A percentile compares a stretch with the other conserved stretches of the same genome.
These are phyloP conservation scores for Tursiops truncatus DNA, from an alignment of 2,113 vertebrate genomes.

Conservation along the genomic window DNA sequence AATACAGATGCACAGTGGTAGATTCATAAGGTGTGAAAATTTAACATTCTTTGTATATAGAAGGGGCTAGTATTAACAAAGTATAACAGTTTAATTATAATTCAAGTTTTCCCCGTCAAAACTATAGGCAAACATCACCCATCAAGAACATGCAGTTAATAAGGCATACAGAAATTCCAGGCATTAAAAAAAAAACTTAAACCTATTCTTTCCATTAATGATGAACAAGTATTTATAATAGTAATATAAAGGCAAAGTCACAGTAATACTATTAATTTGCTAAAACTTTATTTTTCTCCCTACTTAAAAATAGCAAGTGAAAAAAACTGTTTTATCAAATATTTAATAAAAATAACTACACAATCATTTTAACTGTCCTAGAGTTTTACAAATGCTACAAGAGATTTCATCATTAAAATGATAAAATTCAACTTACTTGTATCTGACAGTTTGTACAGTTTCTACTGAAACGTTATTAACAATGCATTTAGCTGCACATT, in stretches of 20 bases:
- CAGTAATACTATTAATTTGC: background rate
- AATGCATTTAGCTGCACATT: slow-evolving; percentile 94
- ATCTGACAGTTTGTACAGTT: slow-evolving; percentile 94
- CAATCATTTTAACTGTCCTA: background rate
- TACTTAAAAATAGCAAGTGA: background rate
- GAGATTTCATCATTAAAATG: background rate
- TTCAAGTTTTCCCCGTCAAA: background rate
- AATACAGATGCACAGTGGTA: background rate
- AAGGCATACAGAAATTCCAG: background rate
- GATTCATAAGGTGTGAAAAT: background rate
- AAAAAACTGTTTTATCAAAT: background rate
- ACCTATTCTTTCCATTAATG: background rate
- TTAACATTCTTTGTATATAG: background rate
- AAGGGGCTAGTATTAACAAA: background rate
- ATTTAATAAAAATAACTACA: background rate
- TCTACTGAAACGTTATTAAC: slow-evolving; percentile 93
- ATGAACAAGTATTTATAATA: background rate
- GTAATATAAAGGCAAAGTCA: slow-evolving; percentile 20
- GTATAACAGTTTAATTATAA: background rate
- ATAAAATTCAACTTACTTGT: slow-evolving; percentile 90
- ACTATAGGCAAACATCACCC: background rate
- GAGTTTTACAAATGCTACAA: background rate
- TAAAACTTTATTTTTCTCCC: background rate
- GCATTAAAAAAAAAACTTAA: background rate
- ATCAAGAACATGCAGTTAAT: slow-evolving; percentile 7